These are phyloP conservation scores for Scolanthus callimorphus DNA, from an alignment of 92 coral and sea anemone species.

Conservation along the genomic window DNA sequence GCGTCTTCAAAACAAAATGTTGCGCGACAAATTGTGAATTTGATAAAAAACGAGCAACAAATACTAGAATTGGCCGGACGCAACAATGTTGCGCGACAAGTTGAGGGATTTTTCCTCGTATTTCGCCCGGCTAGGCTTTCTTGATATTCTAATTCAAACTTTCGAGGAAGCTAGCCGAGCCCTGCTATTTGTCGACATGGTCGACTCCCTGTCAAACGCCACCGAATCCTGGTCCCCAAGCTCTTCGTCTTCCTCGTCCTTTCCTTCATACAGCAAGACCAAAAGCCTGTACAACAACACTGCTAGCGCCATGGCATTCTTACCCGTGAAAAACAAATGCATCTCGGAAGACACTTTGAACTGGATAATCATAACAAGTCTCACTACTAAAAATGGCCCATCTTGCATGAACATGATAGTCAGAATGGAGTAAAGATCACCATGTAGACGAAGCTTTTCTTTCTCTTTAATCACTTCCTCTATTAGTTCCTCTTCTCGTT, in stretches of 20 bases:
- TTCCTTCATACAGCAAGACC: constrained; percentile 59
- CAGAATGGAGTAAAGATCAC: constrained; percentile 87
- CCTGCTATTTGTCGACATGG: background rate
- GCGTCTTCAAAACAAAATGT: no score
- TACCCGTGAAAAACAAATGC: constrained; percentile 92
- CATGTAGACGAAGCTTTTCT: constrained; percentile 79
- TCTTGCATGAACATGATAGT: constrained; percentile 95
- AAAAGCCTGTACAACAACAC: constrained; percentile 77
- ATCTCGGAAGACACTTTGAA: constrained; percentile 66
- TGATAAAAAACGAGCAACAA: no score
- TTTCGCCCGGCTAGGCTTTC: no score
- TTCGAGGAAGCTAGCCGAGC: background rate
- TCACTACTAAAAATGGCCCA: constrained; percentile 88
- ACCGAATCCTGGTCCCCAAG: constrained; percentile 7
- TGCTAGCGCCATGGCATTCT: constrained; percentile 83
- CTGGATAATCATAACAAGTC: constrained; percentile 65
- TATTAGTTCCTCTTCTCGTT: constrained; percentile 72
- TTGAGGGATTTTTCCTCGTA: no score
- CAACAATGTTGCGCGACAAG: no score
- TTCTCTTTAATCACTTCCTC: constrained; percentile 74
- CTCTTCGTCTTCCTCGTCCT: constrained; percentile 51
- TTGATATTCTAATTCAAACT: background rate
- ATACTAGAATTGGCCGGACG: no score
- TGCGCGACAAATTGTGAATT: no score
- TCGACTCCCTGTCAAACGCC: background rate